A percentile compares a stretch with the other conserved stretches of the same genome.
These are phyloP conservation scores for Pao palembangensis DNA, from an alignment of 2,113 vertebrate species.

Conservation along the genomic window DNA sequence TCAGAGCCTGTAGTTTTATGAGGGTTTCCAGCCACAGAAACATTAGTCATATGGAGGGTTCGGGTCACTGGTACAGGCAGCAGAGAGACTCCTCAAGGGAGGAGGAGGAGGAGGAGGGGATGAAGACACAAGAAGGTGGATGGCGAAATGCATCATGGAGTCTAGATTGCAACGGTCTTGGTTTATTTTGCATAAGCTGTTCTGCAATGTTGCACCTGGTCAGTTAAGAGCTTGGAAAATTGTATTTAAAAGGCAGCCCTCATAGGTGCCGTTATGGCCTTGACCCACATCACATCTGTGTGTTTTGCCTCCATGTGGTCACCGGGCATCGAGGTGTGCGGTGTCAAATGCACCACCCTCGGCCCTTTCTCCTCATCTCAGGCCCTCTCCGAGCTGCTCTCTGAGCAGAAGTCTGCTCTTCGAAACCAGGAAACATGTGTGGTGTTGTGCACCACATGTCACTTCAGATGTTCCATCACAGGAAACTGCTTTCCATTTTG, in stretches of 20 bases:
- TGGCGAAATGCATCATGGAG: slow-evolving; percentile 12
- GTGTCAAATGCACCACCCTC: slow-evolving; percentile 37
- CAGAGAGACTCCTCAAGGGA: slow-evolving; percentile 27
- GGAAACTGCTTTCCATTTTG: not conserved
- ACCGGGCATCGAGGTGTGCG: slow-evolving; percentile 15
- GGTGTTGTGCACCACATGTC: slow-evolving; percentile 31
- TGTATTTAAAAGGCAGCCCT: slow-evolving; percentile 20
- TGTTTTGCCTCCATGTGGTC: slow-evolving; percentile 61
- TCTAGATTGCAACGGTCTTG: too few species aligned
- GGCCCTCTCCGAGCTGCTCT: not conserved
- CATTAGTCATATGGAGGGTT: slow-evolving; percentile 39
- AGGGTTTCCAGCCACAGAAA: slow-evolving; percentile 46
- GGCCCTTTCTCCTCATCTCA: not conserved
- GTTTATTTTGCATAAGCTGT: slow-evolving; percentile 20
- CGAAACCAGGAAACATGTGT: slow-evolving; percentile 39
- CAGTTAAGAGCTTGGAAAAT: not conserved
- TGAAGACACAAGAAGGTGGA: not conserved
- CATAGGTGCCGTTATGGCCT: slow-evolving; percentile 8
- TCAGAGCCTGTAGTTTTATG: slow-evolving; percentile 41
- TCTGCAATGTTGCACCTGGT: slow-evolving; percentile 15
- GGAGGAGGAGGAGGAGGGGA: slow-evolving; percentile 15
- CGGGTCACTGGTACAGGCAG: slow-evolving; percentile 26
- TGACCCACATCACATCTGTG: slow-evolving; percentile 30
- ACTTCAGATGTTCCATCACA: slow-evolving; percentile 38
- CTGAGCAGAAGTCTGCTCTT: not conserved